phyloP scores from a whole-genome alignment of 2,113 vertebrate species.

The Microtus ochrogaster region DNA sequence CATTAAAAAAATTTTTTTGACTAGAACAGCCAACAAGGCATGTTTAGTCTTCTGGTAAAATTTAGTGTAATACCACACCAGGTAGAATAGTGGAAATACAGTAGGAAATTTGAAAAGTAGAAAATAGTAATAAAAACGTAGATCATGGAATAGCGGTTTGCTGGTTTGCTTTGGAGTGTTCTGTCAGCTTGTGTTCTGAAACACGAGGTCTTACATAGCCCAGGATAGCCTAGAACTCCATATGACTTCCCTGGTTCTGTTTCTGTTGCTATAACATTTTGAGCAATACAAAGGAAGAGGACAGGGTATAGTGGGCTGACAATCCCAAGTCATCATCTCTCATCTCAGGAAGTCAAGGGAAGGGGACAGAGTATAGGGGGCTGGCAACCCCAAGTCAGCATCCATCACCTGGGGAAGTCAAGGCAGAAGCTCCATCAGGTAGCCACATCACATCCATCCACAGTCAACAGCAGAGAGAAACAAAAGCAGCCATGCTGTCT shows the following conservation, averaged over 20 bases:
- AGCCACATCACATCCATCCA: too few species aligned
- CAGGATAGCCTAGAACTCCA: neutral
- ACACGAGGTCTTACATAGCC: neutral
- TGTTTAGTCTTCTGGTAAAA: neutral
- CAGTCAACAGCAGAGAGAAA: neutral
- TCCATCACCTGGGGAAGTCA: neutral
- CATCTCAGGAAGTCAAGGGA: neutral
- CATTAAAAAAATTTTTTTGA: rapidly evolving
- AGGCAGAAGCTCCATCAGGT: neutral
- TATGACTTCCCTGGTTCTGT: neutral
- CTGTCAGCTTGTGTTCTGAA: neutral
- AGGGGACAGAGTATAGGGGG: too few species aligned
- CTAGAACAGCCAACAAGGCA: rapidly evolving
- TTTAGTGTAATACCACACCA: neutral
- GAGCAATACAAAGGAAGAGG: neutral
- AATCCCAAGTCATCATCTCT: neutral
- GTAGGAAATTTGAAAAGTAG: neutral
- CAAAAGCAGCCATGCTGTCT: neutral
- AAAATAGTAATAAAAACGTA: neutral
- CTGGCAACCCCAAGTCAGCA: neutral
- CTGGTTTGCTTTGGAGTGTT: neutral
- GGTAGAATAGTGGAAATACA: too few species aligned
- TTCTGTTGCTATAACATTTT: neutral
- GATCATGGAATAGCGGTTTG: neutral
- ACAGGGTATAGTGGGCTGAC: neutral